These are phyloP conservation scores for Hyalella azteca DNA, from an alignment of 2,888 invertebrate species.

Conservation along the genomic window DNA sequence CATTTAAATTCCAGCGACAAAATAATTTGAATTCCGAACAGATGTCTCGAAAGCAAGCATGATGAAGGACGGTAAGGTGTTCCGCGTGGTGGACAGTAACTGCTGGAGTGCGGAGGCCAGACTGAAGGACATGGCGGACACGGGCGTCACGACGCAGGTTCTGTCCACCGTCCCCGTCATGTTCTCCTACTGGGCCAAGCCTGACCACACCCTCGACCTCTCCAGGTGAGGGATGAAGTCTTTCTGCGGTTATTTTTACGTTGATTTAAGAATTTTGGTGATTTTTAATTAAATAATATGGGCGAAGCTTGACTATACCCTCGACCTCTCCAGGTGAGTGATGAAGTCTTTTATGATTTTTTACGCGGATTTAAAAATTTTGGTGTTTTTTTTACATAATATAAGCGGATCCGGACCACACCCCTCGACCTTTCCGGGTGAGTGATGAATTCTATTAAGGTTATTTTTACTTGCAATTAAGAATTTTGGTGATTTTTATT, in stretches of 20 bases:
- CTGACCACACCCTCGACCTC: constrained; percentile 66
- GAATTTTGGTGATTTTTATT: too few species aligned
- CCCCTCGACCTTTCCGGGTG: constrained; percentile 63
- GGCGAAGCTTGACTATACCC: constrained; percentile 67
- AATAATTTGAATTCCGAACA: background rate
- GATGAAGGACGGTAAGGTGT: constrained; percentile 66
- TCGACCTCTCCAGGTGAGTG: constrained; percentile 62
- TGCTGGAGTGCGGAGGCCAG: constrained; percentile 66
- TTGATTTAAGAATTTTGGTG: too few species aligned
- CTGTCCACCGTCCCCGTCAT: constrained; percentile 70
- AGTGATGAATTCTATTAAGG: too few species aligned
- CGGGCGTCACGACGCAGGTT: constrained; percentile 66
- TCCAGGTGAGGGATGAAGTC: constrained; percentile 41
- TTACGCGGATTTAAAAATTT: too few species aligned
- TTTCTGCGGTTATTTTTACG: too few species aligned
- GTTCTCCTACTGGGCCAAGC: constrained; percentile 69
- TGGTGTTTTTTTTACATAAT: too few species aligned
- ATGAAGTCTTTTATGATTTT: background rate
- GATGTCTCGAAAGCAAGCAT: constrained; percentile 62
- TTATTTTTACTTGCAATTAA: too few species aligned
- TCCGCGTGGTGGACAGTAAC: constrained; percentile 67
- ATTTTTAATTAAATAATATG: too few species aligned
- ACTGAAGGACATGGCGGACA: constrained; percentile 66
- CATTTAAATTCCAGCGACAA: too few species aligned
- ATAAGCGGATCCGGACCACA: constrained; percentile 68